These are phyloP conservation scores for Drosophila athabasca DNA, from an alignment of 1,140 invertebrate species.

Conservation along the genomic window DNA sequence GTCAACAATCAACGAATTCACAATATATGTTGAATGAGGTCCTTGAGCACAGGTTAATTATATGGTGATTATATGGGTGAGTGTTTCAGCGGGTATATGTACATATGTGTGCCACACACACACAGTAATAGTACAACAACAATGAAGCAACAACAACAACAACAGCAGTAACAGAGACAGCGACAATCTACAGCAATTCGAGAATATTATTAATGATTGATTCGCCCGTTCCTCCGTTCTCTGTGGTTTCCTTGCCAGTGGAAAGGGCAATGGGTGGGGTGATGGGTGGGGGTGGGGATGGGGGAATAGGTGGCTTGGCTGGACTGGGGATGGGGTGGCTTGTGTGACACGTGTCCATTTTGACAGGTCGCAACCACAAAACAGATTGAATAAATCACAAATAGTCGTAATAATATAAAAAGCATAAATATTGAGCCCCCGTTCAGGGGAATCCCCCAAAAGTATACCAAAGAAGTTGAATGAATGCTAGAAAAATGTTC, in stretches of 20 bases:
- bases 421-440: neutral
- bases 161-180: neutral
- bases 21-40: constrained; percentile 44
- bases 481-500: no score
- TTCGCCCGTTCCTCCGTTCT: no score
- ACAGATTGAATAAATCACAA: neutral
- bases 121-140: neutral
- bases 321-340: neutral
- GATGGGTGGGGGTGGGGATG: no score
- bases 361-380: constrained; percentile 21
- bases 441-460: no score
- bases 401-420: neutral
- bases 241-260: constrained; percentile 1
- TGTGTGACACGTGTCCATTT: constrained; percentile 24
- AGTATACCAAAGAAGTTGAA: no score
- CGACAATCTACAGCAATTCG: no score
- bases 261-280: neutral
- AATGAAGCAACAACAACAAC: neutral
- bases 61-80: constrained; percentile 8
- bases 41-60: constrained; percentile 35
- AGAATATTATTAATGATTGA: constrained; percentile 12
- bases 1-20: constrained; percentile 5
- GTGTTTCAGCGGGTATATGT: neutral
- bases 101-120: no score
- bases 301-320: no score